Percentiles rank a stretch among this genome's conserved stretches.
Evolutionary conservation across 2,113 vertebrate species (phyloP).

Genomic region (Callipepla squamata): DNA sequence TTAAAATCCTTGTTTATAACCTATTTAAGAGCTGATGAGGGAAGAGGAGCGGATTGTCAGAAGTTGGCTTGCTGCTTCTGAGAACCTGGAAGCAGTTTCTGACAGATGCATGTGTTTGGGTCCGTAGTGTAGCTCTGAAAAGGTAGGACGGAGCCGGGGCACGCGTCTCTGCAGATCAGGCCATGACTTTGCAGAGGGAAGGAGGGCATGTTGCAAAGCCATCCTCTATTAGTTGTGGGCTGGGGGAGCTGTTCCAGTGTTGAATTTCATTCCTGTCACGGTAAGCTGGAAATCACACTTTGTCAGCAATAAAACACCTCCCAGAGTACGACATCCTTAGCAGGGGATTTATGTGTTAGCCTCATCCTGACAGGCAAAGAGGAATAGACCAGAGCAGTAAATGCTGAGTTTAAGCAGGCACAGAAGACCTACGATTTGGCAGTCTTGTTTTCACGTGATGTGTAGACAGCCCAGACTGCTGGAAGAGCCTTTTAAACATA

Average conservation of each 20-base stretch:
- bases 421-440: not conserved
- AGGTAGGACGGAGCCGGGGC: not conserved
- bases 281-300: not conserved
- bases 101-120: not conserved
- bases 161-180: not conserved
- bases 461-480: not conserved
- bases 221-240: not conserved
- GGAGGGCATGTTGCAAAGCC: rapidly evolving
- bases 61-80: not conserved
- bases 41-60: not conserved
- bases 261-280: not conserved
- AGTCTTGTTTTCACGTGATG: not conserved
- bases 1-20: constrained; percentile 18
- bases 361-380: not conserved
- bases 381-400: not conserved
- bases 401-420: not conserved
- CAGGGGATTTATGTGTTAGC: not conserved
- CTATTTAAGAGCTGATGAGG: not conserved
- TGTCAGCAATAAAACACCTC: not conserved
- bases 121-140: not conserved
- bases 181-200: not conserved
- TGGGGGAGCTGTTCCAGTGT: not conserved
- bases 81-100: not conserved
- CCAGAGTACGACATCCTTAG: not conserved
- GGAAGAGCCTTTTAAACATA: not conserved